Conservation (phyloP, 2,888 invertebrate genomes). For the Drosophila mimica region DNA sequence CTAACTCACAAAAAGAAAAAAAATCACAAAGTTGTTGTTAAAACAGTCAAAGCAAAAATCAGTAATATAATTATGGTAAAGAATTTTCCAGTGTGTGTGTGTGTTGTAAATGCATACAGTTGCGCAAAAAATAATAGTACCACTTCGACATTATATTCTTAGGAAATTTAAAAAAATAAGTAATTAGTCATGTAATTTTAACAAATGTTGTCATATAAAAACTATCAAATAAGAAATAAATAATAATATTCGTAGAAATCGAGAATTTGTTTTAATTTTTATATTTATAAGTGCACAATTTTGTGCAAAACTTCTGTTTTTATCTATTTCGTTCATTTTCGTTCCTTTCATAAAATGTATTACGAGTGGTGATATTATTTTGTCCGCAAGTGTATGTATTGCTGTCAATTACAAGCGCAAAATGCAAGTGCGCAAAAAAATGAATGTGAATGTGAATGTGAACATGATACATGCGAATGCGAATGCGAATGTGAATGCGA, state of each 20-base stretch:
- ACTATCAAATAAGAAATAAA: neutral
- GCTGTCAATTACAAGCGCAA: conserved; percentile 28
- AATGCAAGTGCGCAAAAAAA: conserved; percentile 60
- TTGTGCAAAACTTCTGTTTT: neutral
- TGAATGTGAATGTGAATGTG: conserved; percentile 54
- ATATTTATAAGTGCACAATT: neutral
- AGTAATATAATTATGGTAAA: conserved; percentile 43
- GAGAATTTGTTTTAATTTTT: too few species aligned
- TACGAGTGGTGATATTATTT: neutral
- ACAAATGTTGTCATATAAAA: neutral
- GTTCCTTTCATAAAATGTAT: neutral
- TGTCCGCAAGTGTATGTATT: neutral
- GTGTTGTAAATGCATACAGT: conserved; percentile 4
- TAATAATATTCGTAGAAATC: too few species aligned
- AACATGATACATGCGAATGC: conserved; percentile 60
- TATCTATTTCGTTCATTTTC: neutral
- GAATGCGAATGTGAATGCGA: conserved; percentile 49
- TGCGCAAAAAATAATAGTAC: neutral
- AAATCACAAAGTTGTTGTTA: conserved; percentile 8
- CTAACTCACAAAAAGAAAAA: conserved; percentile 6
- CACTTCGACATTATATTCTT: neutral
- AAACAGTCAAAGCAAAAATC: conserved; percentile 28
- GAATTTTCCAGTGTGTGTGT: conserved; percentile 11
- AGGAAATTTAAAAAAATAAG: neutral
- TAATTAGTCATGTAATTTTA: neutral